Conservation (phyloP, 2,113 vertebrate species). For the Heterochromis multidens region DNA sequence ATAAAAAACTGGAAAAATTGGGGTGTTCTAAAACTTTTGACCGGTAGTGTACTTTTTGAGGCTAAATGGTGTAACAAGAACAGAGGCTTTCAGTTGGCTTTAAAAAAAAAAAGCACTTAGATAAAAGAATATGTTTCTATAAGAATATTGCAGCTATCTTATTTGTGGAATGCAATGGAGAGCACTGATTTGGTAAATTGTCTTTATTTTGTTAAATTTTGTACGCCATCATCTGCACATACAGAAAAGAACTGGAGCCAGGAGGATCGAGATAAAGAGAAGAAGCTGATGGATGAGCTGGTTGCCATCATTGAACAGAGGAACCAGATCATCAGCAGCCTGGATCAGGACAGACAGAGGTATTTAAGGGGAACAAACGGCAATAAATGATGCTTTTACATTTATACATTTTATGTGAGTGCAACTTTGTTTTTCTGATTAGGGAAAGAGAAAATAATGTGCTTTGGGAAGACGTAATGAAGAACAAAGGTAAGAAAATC, state of each 20-base stretch:
- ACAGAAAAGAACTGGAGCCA: constrained; percentile 86
- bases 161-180: neutral
- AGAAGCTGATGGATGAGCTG: constrained; percentile 85
- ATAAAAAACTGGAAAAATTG: no score
- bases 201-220: neutral
- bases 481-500: constrained; percentile 79
- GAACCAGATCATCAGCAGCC: constrained; percentile 87
- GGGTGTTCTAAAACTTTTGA: no score
- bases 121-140: neutral
- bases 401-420: neutral
- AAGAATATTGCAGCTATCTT: neutral
- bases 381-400: neutral
- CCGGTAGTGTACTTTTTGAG: neutral
- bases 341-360: constrained; percentile 91
- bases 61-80: neutral
- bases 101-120: neutral
- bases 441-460: constrained; percentile 87
- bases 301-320: constrained; percentile 88
- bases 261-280: constrained; percentile 81
- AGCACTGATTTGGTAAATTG: neutral
- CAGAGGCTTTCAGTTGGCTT: neutral
- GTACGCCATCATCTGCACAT: neutral
- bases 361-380: constrained; percentile 23
- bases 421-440: neutral
- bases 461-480: constrained; percentile 80